Evolutionary conservation across 2,797 vertebrate species (phyloP).

Genomic region (Anguilla anguilla): DNA sequence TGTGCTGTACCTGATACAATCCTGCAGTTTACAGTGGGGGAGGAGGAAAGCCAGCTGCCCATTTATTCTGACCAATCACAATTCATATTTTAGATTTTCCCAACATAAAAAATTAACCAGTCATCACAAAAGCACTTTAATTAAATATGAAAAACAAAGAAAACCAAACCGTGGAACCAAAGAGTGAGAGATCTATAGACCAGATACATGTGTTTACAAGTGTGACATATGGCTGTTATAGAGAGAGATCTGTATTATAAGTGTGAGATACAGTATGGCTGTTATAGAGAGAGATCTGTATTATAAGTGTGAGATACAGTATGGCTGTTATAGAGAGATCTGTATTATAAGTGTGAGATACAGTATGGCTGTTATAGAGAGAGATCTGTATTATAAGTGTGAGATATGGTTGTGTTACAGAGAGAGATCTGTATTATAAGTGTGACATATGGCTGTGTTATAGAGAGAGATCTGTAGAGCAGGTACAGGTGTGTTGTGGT

Average conservation of each 20-base stretch:
- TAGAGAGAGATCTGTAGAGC: background rate
- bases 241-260: background rate
- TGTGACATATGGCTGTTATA: background rate
- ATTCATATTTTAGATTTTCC: background rate
- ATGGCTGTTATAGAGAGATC: no score
- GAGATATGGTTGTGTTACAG: background rate
- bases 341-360: no score
- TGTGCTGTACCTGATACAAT: background rate
- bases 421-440: background rate
- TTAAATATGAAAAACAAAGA: background rate
- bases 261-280: background rate
- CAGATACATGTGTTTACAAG: background rate
- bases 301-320: no score
- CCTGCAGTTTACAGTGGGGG: background rate
- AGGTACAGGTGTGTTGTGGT: background rate
- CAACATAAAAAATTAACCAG: background rate
- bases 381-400: background rate
- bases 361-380: background rate
- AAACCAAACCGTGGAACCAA: background rate
- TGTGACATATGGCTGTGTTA: background rate
- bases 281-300: background rate
- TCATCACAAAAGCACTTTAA: background rate
- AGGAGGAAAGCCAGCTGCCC: background rate
- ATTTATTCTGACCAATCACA: background rate
- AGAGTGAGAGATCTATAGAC: background rate